A percentile compares a stretch with the other conserved stretches of the same genome.
phyloP scores from a whole-genome alignment of 2,888 invertebrate genomes.

The Homarus gammarus region DNA sequence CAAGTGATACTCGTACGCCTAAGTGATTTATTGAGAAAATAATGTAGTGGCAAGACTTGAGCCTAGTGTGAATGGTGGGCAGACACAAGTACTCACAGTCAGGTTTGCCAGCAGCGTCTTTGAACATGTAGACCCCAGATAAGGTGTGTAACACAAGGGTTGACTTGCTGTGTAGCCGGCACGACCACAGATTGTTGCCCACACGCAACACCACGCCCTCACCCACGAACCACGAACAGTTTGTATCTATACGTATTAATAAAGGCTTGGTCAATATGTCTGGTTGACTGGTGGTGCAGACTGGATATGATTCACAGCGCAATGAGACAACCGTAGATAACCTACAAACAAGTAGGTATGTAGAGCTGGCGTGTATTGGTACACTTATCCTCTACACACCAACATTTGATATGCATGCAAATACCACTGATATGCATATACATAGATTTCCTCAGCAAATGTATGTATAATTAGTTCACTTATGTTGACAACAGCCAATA shows the following conservation, averaged over 20 bases:
- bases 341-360: neutral
- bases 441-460: neutral
- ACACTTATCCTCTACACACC: neutral
- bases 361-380: neutral
- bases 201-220: conserved; percentile 34
- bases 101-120: conserved; percentile 29
- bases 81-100: conserved; percentile 44
- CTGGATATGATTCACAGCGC: neutral
- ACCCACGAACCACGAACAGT: neutral
- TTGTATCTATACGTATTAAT: conserved; percentile 22
- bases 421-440: neutral
- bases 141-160: conserved; percentile 44
- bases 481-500: neutral
- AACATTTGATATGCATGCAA: neutral
- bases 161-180: conserved; percentile 26
- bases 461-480: no score
- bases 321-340: neutral
- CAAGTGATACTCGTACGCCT: neutral
- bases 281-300: neutral
- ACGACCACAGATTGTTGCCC: conserved; percentile 42
- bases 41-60: no score
- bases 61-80: no score
- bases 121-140: conserved; percentile 42
- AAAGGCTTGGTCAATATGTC: neutral
- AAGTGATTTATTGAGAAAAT: neutral